Conservation (phyloP, 2,888 invertebrate genomes). For the Cephus runcator region DNA sequence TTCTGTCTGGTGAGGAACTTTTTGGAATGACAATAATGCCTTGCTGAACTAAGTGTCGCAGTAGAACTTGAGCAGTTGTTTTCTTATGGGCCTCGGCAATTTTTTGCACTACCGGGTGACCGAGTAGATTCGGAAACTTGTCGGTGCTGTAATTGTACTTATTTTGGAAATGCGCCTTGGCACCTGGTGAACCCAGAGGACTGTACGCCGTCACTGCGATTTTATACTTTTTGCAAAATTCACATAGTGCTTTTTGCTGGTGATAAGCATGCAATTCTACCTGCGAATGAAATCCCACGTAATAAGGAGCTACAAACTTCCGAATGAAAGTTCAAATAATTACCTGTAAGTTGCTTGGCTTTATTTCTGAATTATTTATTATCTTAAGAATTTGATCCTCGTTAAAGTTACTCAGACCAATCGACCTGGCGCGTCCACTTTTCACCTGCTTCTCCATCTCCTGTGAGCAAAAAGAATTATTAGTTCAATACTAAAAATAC, state of each 20-base stretch:
- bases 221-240: slow-evolving; percentile 72
- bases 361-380: slow-evolving; percentile 71
- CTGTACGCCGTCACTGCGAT: slow-evolving; percentile 79
- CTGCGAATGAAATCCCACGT: slow-evolving; percentile 35
- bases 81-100: slow-evolving; percentile 72
- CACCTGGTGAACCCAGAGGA: slow-evolving; percentile 79
- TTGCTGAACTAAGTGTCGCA: slow-evolving; percentile 77
- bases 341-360: slow-evolving; percentile 77
- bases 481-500: not conserved
- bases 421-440: slow-evolving; percentile 73
- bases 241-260: slow-evolving; percentile 75
- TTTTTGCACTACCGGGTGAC: slow-evolving; percentile 70
- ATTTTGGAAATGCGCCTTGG: slow-evolving; percentile 71
- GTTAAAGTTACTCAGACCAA: slow-evolving; percentile 86
- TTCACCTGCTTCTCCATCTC: slow-evolving; percentile 78
- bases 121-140: slow-evolving; percentile 72
- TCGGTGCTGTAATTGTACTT: slow-evolving; percentile 73
- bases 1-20: slow-evolving; percentile 76
- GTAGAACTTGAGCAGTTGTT: slow-evolving; percentile 76
- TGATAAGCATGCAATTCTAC: slow-evolving; percentile 82
- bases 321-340: not conserved
- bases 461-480: slow-evolving; percentile 59
- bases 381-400: slow-evolving; percentile 74
- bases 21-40: slow-evolving; percentile 82
- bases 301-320: not conserved